phyloP scores from a whole-genome alignment of 2,797 vertebrate species.

The Mallotus villosus region DNA sequence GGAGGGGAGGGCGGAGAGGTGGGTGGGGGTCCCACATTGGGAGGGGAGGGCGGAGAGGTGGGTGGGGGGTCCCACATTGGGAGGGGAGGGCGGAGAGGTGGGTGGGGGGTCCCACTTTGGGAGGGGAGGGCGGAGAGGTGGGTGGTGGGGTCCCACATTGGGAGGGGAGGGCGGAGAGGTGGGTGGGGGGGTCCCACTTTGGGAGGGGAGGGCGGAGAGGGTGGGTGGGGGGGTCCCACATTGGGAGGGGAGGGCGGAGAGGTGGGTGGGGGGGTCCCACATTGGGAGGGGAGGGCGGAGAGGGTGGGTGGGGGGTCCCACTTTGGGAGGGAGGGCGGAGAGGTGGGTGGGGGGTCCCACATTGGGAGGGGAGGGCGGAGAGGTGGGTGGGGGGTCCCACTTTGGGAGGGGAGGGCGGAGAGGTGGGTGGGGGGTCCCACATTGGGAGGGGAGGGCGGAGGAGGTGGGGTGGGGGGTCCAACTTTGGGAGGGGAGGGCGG shows the following conservation, averaged over 20 bases:
- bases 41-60: background rate
- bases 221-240: no score
- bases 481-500: background rate
- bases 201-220: background rate
- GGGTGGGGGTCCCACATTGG: no score
- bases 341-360: no score
- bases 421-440: no score
- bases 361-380: background rate
- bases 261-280: no score
- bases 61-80: no score
- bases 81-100: background rate
- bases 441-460: background rate
- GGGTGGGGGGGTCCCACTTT: no score
- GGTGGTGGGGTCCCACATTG: no score
- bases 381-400: no score
- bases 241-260: background rate
- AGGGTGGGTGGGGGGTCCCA: no score
- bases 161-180: background rate
- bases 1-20: background rate
- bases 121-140: background rate
- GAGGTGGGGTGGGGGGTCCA: background rate
- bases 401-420: background rate
- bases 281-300: background rate
- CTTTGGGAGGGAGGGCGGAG: background rate
- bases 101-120: no score